Conservation (phyloP, 2,113 vertebrate species). For the Limanda limanda region DNA sequence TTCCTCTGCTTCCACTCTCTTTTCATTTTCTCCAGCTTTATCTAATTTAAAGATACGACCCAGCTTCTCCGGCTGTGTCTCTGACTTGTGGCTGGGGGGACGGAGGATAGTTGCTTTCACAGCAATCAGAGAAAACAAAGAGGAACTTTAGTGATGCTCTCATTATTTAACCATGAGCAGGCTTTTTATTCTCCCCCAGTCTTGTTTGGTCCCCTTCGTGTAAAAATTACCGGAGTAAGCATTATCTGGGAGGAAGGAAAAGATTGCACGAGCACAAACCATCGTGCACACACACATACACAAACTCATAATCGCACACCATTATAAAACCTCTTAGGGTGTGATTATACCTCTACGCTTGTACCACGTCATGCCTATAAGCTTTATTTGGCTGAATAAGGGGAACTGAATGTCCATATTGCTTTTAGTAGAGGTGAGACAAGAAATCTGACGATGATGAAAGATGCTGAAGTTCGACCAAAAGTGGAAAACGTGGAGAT, state of each 20-base stretch:
- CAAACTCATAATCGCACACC: slow-evolving; percentile 39
- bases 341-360: slow-evolving; percentile 42
- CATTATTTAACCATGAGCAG: slow-evolving; percentile 74
- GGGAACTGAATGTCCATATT: slow-evolving; percentile 33
- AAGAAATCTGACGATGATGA: background rate
- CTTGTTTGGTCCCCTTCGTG: slow-evolving; percentile 51
- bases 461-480: background rate
- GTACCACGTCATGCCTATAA: background rate
- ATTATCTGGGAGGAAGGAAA: slow-evolving; percentile 53
- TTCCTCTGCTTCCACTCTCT: slow-evolving; percentile 19
- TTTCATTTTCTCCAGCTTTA: slow-evolving; percentile 27
- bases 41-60: slow-evolving; percentile 48
- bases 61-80: slow-evolving; percentile 23
- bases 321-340: slow-evolving; percentile 45
- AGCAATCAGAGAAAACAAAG: slow-evolving; percentile 63
- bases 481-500: slow-evolving; percentile 1
- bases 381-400: slow-evolving; percentile 11
- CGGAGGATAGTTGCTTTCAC: slow-evolving; percentile 49
- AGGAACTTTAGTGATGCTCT: slow-evolving; percentile 64
- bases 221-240: slow-evolving; percentile 66
- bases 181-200: slow-evolving; percentile 58
- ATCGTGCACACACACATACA: slow-evolving; percentile 5
- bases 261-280: slow-evolving; percentile 35
- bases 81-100: slow-evolving; percentile 41
- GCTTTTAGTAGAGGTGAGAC: background rate